Evolutionary conservation across 2,888 invertebrate genomes (phyloP).

Genomic region (Rhodophaea formosa): DNA sequence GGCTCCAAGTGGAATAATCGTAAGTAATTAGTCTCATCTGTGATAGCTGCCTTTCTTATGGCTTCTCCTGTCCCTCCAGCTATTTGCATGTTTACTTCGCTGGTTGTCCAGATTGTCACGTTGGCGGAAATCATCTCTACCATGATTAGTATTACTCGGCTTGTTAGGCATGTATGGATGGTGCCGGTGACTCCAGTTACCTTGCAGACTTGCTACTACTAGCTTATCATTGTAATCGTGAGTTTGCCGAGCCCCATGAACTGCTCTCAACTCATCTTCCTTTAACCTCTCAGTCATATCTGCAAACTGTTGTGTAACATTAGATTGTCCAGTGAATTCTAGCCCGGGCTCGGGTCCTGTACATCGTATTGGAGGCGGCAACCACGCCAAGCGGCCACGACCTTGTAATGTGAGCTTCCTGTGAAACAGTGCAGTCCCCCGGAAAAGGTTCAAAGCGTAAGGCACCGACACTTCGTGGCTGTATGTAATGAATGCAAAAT

Average conservation of each 20-base stretch:
- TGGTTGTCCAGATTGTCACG: conserved; percentile 36
- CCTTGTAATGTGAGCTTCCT: conserved; percentile 76
- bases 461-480: conserved; percentile 88
- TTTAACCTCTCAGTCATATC: conserved; percentile 63
- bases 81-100: conserved; percentile 40
- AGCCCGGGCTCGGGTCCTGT: conserved; percentile 53
- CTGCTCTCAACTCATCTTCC: conserved; percentile 41
- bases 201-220: conserved; percentile 70
- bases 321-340: conserved; percentile 45
- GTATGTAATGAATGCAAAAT: conserved; percentile 89
- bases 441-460: conserved; percentile 87
- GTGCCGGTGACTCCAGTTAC: conserved; percentile 73
- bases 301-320: conserved; percentile 60
- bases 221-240: conserved; percentile 53
- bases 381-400: conserved; percentile 48
- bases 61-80: conserved; percentile 56
- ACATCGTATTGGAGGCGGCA: conserved; percentile 67
- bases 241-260: conserved; percentile 38
- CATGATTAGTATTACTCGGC: conserved; percentile 35
- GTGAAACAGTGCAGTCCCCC: conserved; percentile 86
- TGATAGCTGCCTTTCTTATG: conserved; percentile 53
- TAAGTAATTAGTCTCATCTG: conserved; percentile 37
- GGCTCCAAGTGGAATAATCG: not conserved
- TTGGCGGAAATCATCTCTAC: conserved; percentile 48
- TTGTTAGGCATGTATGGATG: conserved; percentile 56